Evolutionary conservation across 2,797 vertebrate genomes (phyloP).

Genomic region (Alfaro cultratus): DNA sequence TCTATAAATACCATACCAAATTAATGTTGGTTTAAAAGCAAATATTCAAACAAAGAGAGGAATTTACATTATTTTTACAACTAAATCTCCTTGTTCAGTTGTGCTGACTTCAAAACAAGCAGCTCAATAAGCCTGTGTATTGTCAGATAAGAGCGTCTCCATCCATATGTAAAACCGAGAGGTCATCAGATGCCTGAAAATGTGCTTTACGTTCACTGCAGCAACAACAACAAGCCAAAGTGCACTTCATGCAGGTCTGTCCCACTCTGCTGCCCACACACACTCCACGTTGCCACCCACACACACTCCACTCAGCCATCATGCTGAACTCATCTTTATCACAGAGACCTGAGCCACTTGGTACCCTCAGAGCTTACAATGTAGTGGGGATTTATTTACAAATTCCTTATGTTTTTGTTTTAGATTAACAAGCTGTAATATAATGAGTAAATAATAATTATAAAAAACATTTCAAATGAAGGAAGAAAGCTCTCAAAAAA

Average conservation of each 20-base stretch:
- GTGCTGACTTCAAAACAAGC: constrained; percentile 18
- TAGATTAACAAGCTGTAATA: not conserved
- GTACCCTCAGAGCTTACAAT: constrained; percentile 6
- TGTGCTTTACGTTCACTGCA: constrained; percentile 35
- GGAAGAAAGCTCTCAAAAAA: not conserved
- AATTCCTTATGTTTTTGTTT: not conserved
- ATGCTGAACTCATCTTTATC: constrained; percentile 42
- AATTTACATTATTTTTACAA: not conserved
- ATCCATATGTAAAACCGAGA: constrained; percentile 27
- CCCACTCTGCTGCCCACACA: constrained; percentile 53
- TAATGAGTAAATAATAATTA: not conserved
- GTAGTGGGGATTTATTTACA: not conserved
- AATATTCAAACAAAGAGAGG: not conserved
- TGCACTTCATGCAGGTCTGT: constrained; percentile 55
- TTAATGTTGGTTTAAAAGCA: not conserved
- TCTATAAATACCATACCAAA: not conserved
- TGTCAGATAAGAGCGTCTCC: constrained; percentile 29
- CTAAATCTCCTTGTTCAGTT: constrained; percentile 9
- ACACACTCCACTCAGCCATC: constrained; percentile 36
- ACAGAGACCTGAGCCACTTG: constrained; percentile 11
- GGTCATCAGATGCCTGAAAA: constrained; percentile 47
- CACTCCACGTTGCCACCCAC: constrained; percentile 55
- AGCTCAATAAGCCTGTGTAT: constrained; percentile 16
- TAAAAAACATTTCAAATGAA: not conserved
- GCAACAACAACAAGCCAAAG: constrained; percentile 63